Base-by-base conservation (phyloP, 2,888 invertebrate species). In the Harpagoxenus sublaevis region DNA sequence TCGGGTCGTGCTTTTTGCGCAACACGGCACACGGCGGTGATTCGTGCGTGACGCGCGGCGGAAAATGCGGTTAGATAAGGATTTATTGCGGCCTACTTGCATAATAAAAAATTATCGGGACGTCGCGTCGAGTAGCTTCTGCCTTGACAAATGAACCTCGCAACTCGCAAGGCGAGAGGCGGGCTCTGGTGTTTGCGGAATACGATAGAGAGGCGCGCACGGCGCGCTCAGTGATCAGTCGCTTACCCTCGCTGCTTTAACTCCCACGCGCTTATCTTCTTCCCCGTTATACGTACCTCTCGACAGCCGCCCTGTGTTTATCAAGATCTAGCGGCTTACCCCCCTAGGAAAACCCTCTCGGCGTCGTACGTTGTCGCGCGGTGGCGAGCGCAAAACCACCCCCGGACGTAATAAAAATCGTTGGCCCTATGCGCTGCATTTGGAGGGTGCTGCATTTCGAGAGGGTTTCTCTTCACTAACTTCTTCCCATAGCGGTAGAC, bases 41-140 rank as follows among this genome's bases (percentile, higher is more conserved):
- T 63, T 63, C 42, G 31, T 15, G 60, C 8, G 23, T 23, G 65
- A 42, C 77, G 65, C 48, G 48, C 48, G 57, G 31, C 39, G 60
- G 71, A 39, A 51, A 71, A 71, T 71, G 79, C 60, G 48, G 60
- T 71, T 71, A 81, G 79, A 81, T 81, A 81, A 81, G 39, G 60
- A 60, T 81, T 81, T 81, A 81, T 81, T 62, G 79, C 48, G 71
- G 53, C 18, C 60, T 71, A 31, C 10, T 70, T 57, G 79, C 60
- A 12, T 60, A 51, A 45, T 9, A 60, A 73, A 71, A 62, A 71
- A 60, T 81, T 71, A 81, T 81, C 79, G 35, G 45, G 35, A 23
- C 18, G 39, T 23, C 23, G 23, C 23, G 23, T 31, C 70, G 57
- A 57, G 57, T 45, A n/a, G 68, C 78, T 57, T 65, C 53, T 65